Evolutionary conservation across 2,113 vertebrate genomes (phyloP).

Genomic region (Hymenochirus boettgeri): DNA sequence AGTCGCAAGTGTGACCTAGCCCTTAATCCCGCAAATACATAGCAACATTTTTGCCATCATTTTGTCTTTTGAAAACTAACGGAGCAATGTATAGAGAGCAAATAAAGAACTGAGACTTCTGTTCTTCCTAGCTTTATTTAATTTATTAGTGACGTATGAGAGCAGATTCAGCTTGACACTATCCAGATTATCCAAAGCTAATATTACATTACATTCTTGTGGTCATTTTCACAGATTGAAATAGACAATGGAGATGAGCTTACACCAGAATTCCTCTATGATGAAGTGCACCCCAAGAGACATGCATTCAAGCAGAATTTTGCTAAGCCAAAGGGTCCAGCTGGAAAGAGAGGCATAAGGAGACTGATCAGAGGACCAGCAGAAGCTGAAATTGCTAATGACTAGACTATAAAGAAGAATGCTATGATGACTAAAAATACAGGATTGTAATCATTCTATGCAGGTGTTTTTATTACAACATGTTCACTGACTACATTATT

Average conservation of each 20-base stretch:
- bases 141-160: no score
- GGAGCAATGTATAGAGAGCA: no score
- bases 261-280: conserved; percentile 89
- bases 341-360: conserved; percentile 83
- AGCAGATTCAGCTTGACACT: no score
- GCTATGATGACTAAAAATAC: conserved; percentile 52
- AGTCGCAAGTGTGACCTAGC: no score
- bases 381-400: conserved; percentile 71
- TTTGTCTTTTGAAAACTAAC: no score
- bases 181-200: no score
- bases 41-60: no score
- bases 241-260: conserved; percentile 92
- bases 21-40: no score
- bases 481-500: no score
- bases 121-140: no score
- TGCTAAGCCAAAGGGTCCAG: conserved; percentile 89
- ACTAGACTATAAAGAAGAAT: conserved; percentile 54
- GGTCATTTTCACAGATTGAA: conserved; percentile 71
- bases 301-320: conserved; percentile 92
- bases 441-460: conserved; percentile 61
- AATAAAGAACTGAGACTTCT: no score
- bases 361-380: conserved; percentile 80
- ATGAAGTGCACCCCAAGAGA: conserved; percentile 95
- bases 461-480: conserved; percentile 27
- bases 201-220: no score